A percentile compares a stretch with the other conserved stretches of the same genome.
Conservation (phyloP, 2,888 invertebrate genomes). For the Epinotia bilunana region DNA sequence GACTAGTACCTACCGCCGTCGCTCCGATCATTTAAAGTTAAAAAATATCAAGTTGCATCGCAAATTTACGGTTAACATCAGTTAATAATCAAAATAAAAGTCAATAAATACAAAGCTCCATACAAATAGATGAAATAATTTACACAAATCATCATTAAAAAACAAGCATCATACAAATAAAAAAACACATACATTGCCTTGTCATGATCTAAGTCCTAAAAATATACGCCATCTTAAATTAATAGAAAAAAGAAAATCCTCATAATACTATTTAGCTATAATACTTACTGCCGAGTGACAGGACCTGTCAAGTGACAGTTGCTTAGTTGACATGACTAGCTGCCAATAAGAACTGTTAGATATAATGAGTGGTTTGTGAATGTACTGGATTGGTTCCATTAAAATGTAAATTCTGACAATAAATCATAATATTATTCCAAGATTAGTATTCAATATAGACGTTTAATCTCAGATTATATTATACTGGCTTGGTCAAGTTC, state of each 20-base stretch:
- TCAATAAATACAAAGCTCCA: constrained; percentile 68
- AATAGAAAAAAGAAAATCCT: constrained; percentile 64
- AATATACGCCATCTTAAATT: constrained; percentile 81
- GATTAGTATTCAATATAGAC: too few species aligned
- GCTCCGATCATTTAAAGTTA: neutral
- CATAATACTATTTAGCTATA: constrained; percentile 73
- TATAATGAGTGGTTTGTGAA: constrained; percentile 50
- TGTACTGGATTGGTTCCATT: constrained; percentile 15
- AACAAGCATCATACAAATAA: constrained; percentile 41
- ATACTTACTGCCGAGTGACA: constrained; percentile 66
- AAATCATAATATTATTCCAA: too few species aligned
- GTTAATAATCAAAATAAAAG: constrained; percentile 55
- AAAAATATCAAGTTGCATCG: constrained; percentile 32
- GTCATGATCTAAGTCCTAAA: constrained; percentile 82
- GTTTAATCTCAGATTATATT: too few species aligned
- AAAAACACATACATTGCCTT: constrained; percentile 73
- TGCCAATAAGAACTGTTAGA: constrained; percentile 65
- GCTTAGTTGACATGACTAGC: constrained; percentile 78
- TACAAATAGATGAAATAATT: constrained; percentile 68
- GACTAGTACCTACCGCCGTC: neutral
- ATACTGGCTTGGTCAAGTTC: too few species aligned
- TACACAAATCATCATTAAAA: constrained; percentile 65
- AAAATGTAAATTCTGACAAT: neutral
- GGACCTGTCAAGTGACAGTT: constrained; percentile 66
- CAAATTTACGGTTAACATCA: constrained; percentile 58